phyloP scores from a whole-genome alignment of 2,888 invertebrate genomes.

The Laspeyria flexula region DNA sequence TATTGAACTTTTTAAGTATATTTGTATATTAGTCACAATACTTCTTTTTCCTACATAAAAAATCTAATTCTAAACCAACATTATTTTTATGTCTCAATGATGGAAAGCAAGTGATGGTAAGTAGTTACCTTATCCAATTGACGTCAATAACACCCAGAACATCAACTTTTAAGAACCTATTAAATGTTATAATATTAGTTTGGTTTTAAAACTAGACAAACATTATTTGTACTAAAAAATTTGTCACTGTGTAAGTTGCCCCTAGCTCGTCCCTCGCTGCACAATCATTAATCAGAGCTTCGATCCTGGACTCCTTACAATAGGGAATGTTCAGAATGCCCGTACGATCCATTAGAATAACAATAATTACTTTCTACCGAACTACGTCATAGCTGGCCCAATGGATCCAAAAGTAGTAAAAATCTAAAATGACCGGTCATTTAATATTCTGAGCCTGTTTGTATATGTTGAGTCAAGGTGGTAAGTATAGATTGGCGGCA shows the following conservation, averaged over 20 bases:
- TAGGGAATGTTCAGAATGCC: slow-evolving; percentile 80
- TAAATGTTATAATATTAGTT: too few relatives aligned
- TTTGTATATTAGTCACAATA: too few relatives aligned
- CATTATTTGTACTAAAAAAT: too few relatives aligned
- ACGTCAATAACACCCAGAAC: too few relatives aligned
- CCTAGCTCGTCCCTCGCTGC: slow-evolving; percentile 74
- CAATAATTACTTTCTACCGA: slow-evolving; percentile 79
- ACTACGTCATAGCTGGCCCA: slow-evolving; percentile 44
- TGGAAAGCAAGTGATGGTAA: too few relatives aligned
- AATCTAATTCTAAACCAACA: too few relatives aligned
- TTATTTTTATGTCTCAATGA: too few relatives aligned
- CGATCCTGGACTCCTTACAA: slow-evolving; percentile 84
- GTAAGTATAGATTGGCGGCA: background rate
- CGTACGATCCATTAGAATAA: slow-evolving; percentile 83
- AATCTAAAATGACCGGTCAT: slow-evolving; percentile 30
- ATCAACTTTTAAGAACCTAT: too few relatives aligned
- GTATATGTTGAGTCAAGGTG: slow-evolving; percentile 7
- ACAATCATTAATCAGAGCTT: slow-evolving; percentile 83
- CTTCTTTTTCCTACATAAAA: too few relatives aligned
- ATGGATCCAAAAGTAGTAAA: slow-evolving; percentile 26
- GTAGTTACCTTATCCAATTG: too few relatives aligned
- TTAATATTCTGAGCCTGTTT: slow-evolving; percentile 18
- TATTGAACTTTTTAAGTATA: too few relatives aligned
- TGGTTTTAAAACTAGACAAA: too few relatives aligned
- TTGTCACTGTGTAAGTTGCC: slow-evolving; percentile 43